Percentiles rank a stretch among this genome's conserved stretches.
Evolutionary conservation across 1,140 invertebrate genomes (phyloP).

Genomic region (Hyphantria cunea): DNA sequence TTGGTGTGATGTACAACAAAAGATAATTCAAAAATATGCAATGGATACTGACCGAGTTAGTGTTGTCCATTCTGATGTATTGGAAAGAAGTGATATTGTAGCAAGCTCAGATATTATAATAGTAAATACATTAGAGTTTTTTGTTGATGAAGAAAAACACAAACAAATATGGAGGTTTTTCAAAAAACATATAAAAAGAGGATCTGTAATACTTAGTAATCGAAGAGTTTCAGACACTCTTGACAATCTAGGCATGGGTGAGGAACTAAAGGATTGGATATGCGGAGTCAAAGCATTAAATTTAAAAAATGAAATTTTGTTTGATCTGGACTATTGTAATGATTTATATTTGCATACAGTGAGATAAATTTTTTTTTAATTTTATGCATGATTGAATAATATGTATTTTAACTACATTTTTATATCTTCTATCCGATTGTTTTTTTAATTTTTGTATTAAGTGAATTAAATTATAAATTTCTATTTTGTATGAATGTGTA

Average conservation of each 20-base stretch:
- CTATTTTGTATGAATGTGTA: no score
- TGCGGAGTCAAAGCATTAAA: slow-evolving; percentile 67
- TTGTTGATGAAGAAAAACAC: slow-evolving; percentile 82
- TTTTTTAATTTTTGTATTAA: no score
- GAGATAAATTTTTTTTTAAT: slow-evolving; percentile 44
- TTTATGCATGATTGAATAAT: no score
- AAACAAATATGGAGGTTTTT: slow-evolving; percentile 84
- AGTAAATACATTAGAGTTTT: slow-evolving; percentile 87
- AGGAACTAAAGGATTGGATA: slow-evolving; percentile 80
- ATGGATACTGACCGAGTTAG: slow-evolving; percentile 82
- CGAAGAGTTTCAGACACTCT: slow-evolving; percentile 83
- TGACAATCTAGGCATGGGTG: slow-evolving; percentile 76
- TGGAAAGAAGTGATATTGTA: slow-evolving; percentile 81
- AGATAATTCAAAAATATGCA: slow-evolving; percentile 83
- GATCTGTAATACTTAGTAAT: slow-evolving; percentile 82
- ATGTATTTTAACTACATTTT: no score
- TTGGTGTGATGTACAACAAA: slow-evolving; percentile 84
- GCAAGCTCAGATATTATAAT: slow-evolving; percentile 83
- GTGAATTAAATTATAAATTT: no score
- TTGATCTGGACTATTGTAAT: slow-evolving; percentile 66
- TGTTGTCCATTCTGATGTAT: slow-evolving; percentile 83
- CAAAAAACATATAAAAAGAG: slow-evolving; percentile 80
- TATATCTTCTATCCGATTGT: no score
- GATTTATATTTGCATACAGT: slow-evolving; percentile 74
- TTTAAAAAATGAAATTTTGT: slow-evolving; percentile 74